These are phyloP conservation scores for Lutjanus campechanus DNA, from an alignment of 2,797 vertebrate species.

Conservation along the genomic window DNA sequence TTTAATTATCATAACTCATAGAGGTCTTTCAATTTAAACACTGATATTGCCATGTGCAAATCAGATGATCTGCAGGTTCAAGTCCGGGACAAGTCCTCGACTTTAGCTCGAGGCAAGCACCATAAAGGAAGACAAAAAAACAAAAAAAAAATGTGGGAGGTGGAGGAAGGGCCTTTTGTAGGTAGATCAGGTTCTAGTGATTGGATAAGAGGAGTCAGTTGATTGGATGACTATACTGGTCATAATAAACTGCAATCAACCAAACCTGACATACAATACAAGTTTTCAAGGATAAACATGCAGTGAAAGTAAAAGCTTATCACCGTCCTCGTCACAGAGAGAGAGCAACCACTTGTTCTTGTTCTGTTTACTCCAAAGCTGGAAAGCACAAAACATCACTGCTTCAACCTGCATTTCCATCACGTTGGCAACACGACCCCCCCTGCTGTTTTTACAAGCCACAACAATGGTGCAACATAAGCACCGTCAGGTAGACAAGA, in stretches of 20 bases:
- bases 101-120: too few species aligned
- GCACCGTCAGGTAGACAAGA: background rate
- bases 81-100: too few species aligned
- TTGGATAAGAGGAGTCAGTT: background rate
- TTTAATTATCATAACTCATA: too few species aligned
- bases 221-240: background rate
- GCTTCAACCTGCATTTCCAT: slow-evolving; percentile 30
- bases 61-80: too few species aligned
- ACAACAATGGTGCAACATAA: background rate
- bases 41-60: too few species aligned
- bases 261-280: slow-evolving; percentile 15
- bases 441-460: slow-evolving; percentile 33
- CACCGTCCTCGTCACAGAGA: background rate
- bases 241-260: background rate
- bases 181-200: background rate
- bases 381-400: slow-evolving; percentile 25
- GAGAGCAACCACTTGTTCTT: slow-evolving; percentile 1
- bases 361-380: slow-evolving; percentile 16
- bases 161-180: background rate
- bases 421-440: slow-evolving; percentile 29
- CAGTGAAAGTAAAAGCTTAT: slow-evolving; percentile 10
- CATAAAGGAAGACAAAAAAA: too few species aligned
- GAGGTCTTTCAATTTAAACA: too few species aligned
- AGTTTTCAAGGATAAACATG: slow-evolving; percentile 3
- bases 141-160: too few species aligned